phyloP scores from a whole-genome alignment of 2,888 invertebrate species.

The Brachyptera risi region DNA sequence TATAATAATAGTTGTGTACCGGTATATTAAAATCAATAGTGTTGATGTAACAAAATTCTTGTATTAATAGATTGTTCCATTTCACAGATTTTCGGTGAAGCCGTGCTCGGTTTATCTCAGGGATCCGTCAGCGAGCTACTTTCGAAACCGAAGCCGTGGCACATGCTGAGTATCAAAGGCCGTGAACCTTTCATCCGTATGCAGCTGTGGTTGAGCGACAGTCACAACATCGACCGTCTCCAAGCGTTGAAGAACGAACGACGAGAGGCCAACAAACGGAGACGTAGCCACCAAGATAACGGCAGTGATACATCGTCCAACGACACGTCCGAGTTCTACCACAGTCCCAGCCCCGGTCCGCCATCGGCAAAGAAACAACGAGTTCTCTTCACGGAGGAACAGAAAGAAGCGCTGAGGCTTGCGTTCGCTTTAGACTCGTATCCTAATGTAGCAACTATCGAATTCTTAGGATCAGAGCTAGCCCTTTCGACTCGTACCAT shows the following conservation, averaged over 20 bases:
- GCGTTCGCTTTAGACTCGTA: slow-evolving; percentile 97
- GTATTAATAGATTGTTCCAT: too few relatives aligned
- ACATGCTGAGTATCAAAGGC: slow-evolving; percentile 97
- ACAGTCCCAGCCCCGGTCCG: slow-evolving; percentile 75
- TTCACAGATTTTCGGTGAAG: slow-evolving; percentile 88
- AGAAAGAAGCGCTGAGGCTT: slow-evolving; percentile 90
- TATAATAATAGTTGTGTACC: too few relatives aligned
- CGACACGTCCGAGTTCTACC: slow-evolving; percentile 84
- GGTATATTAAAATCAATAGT: too few relatives aligned
- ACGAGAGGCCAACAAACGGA: slow-evolving; percentile 85
- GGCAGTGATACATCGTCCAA: slow-evolving; percentile 85
- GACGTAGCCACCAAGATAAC: slow-evolving; percentile 65
- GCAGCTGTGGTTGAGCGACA: slow-evolving; percentile 95
- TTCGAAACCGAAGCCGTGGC: slow-evolving; percentile 98
- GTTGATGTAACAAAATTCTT: too few relatives aligned
- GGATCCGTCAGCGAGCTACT: slow-evolving; percentile 95
- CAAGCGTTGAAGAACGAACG: slow-evolving; percentile 88
- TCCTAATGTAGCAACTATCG: slow-evolving; percentile 94
- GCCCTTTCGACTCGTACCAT: slow-evolving; percentile 92
- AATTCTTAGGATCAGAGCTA: slow-evolving; percentile 88
- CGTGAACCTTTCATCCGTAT: slow-evolving; percentile 94
- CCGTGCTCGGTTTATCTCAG: slow-evolving; percentile 92
- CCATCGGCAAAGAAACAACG: slow-evolving; percentile 92
- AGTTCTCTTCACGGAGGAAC: slow-evolving; percentile 96
- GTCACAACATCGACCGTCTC: slow-evolving; percentile 89